Conservation (phyloP, 2,797 vertebrate species). For the Melanotaenia parkinsoni region DNA sequence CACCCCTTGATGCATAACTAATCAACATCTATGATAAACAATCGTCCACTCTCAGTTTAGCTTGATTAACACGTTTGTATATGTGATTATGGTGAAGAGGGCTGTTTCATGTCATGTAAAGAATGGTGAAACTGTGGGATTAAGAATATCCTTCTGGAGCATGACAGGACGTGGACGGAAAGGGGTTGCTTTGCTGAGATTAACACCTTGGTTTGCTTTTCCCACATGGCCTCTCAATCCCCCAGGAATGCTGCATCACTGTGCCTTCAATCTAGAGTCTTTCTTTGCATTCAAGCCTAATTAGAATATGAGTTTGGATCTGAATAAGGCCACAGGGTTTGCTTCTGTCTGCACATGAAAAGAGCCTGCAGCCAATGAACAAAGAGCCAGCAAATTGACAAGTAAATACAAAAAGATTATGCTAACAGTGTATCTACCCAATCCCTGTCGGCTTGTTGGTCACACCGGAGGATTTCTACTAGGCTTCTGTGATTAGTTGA, state of each 20-base stretch:
- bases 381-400: not conserved
- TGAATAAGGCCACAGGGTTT: constrained; percentile 18
- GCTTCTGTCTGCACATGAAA: constrained; percentile 17
- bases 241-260: constrained; percentile 62
- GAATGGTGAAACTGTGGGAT: constrained; percentile 59
- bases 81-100: constrained; percentile 18
- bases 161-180: constrained; percentile 54
- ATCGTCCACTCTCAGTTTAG: constrained; percentile 29
- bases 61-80: constrained; percentile 61
- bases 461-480: not conserved
- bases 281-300: constrained; percentile 37
- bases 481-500: not conserved
- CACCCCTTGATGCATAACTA: not conserved
- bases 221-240: constrained; percentile 65
- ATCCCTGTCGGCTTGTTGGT: not conserved
- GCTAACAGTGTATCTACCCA: not conserved
- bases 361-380: not conserved
- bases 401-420: constrained; percentile 7
- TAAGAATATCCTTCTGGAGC: constrained; percentile 57
- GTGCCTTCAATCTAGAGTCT: constrained; percentile 57
- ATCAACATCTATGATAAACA: not conserved
- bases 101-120: constrained; percentile 31
- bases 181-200: constrained; percentile 54
- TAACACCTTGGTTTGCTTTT: constrained; percentile 73
- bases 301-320: constrained; percentile 31